Base-by-base conservation (phyloP, 2,113 vertebrate genomes). In the Cyrtonyx montezumae region DNA sequence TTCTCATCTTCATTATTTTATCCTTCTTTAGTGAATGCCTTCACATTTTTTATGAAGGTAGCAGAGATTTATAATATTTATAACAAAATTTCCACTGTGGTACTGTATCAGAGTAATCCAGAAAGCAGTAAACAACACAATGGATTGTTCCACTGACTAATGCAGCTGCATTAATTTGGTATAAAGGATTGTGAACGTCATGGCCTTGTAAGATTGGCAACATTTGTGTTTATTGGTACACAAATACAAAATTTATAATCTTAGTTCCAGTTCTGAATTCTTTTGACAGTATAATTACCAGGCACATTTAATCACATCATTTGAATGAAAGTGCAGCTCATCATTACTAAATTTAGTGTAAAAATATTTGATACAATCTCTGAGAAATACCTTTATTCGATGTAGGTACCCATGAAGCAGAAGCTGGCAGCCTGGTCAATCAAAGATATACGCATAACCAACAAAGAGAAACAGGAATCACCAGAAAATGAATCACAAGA, bases 51-150 rank as follows among this genome's bases (percentile, higher is more conserved):
- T 61, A 12, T 26, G 8, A 37, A 87, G 69, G 23, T 14, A 58
- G 9, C 43, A 75, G 42, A 71, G 20, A 71, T 86, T 45, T 61
- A 28, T 32, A 78, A 45, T 42, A n/a, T 46, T 82, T n/a, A 51
- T 48, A 53, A 76, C 1, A 6, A 77, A 36, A 11, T 67, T 34
- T 91, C 32, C 23, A 7, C 9, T 42, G 8, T 10, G 11, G 30
- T 86, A 7, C 12, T 30, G 3, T 48, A 83, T 40, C 37, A 90
- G 37, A 21, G 4, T 36, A 71, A 80, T 8, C 8, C n/a, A 75
- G 34, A 91, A 32, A 75, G 5, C 40, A 58, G 0, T 53, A 69
- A 16, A 1, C 2, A 1, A 2, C 5, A 19, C 14, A 4, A 2
- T 59, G 43, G 9, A 21, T 7, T 1, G 0, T 22, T 32, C n/a